Conservation (phyloP, 2,888 invertebrate species). For the Melanchra persicariae region DNA sequence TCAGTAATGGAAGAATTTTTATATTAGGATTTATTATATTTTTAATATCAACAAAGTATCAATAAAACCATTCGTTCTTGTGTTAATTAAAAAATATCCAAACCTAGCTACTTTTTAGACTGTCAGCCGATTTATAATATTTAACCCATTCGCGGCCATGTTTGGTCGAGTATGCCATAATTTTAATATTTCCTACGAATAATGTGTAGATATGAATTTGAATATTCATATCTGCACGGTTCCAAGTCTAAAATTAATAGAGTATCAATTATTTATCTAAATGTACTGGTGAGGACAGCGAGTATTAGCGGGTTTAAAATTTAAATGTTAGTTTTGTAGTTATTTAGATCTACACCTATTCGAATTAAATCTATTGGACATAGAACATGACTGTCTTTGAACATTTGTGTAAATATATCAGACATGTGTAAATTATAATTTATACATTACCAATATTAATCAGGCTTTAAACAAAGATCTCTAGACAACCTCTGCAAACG, state of each 20-base stretch:
- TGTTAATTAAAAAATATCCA: slow-evolving; percentile 38
- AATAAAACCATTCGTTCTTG: slow-evolving; percentile 18
- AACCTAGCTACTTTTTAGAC: slow-evolving; percentile 10
- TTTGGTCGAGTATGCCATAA: slow-evolving; percentile 32
- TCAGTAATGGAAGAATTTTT: no score
- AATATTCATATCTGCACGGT: slow-evolving; percentile 53
- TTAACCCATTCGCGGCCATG: slow-evolving; percentile 30
- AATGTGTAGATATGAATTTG: no score
- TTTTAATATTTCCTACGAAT: no score
- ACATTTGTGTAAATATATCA: background rate
- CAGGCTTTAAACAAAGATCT: background rate
- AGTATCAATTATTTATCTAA: slow-evolving; percentile 40
- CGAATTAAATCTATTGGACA: background rate
- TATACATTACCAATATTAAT: background rate
- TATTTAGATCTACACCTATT: slow-evolving; percentile 5
- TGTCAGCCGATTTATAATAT: slow-evolving; percentile 27
- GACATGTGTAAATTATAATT: background rate
- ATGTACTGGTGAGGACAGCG: slow-evolving; percentile 15
- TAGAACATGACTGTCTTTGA: background rate
- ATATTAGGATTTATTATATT: no score
- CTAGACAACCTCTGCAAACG: background rate
- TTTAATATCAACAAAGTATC: slow-evolving; percentile 7
- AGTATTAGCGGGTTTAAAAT: slow-evolving; percentile 1
- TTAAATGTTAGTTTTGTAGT: slow-evolving; percentile 11
- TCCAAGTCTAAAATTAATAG: slow-evolving; percentile 37